These are phyloP conservation scores for Euthynnus affinis DNA, from an alignment of 2,797 vertebrate species.

Conservation along the genomic window DNA sequence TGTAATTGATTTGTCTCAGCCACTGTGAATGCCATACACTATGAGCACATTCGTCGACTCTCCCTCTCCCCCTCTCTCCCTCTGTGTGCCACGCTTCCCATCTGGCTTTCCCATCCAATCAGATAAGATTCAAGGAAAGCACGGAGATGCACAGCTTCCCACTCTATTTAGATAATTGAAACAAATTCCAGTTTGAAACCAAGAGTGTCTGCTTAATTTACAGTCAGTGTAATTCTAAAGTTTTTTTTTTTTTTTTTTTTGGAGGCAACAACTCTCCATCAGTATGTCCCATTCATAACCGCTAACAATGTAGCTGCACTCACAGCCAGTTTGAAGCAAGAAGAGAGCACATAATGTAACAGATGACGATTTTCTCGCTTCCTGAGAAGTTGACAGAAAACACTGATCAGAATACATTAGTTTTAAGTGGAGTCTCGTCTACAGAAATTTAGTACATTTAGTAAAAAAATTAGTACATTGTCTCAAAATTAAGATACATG, in stretches of 20 bases:
- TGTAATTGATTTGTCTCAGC: conserved; percentile 70
- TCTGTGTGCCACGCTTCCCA: conserved; percentile 34
- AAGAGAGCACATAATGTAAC: conserved; percentile 22
- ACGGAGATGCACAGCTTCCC: conserved; percentile 42
- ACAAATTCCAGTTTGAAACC: conserved; percentile 67
- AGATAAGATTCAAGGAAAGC: conserved; percentile 51
- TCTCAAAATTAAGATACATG: conserved; percentile 23
- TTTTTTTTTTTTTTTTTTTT: conserved; percentile 58
- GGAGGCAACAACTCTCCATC: conserved; percentile 46
- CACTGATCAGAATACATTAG: conserved; percentile 47
- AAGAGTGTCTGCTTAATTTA: conserved; percentile 63
- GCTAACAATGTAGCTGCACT: conserved; percentile 38
- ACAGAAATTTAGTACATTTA: too few relatives aligned
- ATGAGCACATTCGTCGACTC: conserved; percentile 12
- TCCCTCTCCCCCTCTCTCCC: background rate
- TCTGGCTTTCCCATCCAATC: conserved; percentile 62
- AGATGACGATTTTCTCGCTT: conserved; percentile 35
- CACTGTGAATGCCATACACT: conserved; percentile 56
- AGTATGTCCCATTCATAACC: conserved; percentile 39
- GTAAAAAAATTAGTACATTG: conserved; percentile 27
- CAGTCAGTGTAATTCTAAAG: conserved; percentile 44
- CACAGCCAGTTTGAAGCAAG: conserved; percentile 11
- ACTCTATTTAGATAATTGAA: conserved; percentile 66
- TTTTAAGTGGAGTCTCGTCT: conserved; percentile 49
- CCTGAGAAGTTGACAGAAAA: conserved; percentile 50